Conservation (phyloP, 2,113 vertebrate species). For the Ictalurus furcatus region DNA sequence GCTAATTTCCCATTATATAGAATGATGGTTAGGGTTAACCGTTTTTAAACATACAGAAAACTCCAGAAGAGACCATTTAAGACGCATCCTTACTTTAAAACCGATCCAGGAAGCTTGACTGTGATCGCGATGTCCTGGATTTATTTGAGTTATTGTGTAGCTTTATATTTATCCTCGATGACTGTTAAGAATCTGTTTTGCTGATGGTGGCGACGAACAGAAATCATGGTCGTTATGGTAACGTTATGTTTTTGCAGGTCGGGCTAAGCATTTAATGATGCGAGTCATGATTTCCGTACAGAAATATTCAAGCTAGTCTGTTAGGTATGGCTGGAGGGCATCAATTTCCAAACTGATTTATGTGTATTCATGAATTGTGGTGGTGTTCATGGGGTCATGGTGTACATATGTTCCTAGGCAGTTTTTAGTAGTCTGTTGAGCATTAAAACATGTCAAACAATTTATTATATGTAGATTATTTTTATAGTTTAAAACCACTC, state of each 20-base stretch:
- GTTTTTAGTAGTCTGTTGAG: neutral
- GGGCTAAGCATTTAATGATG: neutral
- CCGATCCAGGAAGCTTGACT: neutral
- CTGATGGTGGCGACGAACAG: neutral
- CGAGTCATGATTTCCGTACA: neutral
- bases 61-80: neutral
- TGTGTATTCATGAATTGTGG: neutral
- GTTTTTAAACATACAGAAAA: neutral
- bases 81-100: neutral
- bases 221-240: neutral
- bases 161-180: neutral
- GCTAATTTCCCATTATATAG: neutral
- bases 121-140: neutral
- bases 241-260: neutral
- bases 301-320: neutral
- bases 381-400: neutral
- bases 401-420: neutral
- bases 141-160: neutral
- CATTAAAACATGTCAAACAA: neutral
- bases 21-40: neutral
- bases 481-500: neutral
- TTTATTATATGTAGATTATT: neutral
- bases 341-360: neutral
- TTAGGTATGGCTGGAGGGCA: neutral
- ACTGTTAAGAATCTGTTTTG: neutral